Evolutionary conservation across 2,888 invertebrate genomes (phyloP), one percentile per base, ranked within the genome.

Genomic region (Theretra japonica): DNA sequence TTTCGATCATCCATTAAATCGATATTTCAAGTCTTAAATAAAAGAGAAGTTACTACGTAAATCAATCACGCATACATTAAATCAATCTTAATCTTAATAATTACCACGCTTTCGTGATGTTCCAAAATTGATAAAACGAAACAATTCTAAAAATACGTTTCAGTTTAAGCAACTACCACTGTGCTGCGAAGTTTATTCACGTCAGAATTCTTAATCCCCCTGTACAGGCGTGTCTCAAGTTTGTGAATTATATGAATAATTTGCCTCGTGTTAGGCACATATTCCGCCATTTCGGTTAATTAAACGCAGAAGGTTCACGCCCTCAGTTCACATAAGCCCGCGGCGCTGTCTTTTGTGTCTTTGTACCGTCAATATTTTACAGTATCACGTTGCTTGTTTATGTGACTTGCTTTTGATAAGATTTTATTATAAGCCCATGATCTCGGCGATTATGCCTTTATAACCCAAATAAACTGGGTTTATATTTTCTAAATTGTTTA

Each of bases 231-330:
- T 19, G 69, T 56, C 56, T 69, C 28, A 56, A 69, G 56, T 69
- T 69, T 30, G 69, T 56, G 30, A 53, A 69, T 69, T 56, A 69
- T 53, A 68, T 65, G 65, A 53, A 69, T 69, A 57, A 57, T 57
- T 69, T 56, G 19, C 65, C 65, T 62, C 17, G 41, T n/a, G 53
- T 21, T 65, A 23, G 65, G 48, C 41, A 65, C 65, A 65, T 23
- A 48, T 23, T 48, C 41, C 33, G 8, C 3, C 65, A 48, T 65
- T 65, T 65, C 65, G 65, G 65, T 65, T 65, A 65, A 65, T 65
- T 65, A 65, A 65, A 65, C 41, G 65, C 65, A 65, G 23, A 65
- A 65, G 65, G 41, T 41, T 23, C 23, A 25, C 48, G 17, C 60
- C 28, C 0, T 15, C 17, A 21, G 65, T 48, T n/a, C n/a, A 41